Conservation (phyloP, 2,888 invertebrate species). For the Chorisops tibialis region DNA sequence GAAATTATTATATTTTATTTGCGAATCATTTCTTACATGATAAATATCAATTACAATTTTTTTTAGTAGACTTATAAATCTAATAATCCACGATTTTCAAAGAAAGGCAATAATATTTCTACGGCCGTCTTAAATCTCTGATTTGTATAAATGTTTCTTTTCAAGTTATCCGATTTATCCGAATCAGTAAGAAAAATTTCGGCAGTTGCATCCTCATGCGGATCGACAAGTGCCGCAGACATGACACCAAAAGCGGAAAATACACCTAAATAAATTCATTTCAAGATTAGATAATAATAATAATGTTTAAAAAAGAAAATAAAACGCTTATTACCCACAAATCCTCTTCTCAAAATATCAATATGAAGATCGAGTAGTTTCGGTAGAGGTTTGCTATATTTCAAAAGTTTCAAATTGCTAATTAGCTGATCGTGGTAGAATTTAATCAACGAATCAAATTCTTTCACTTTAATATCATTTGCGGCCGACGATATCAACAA, state of each 20-base stretch:
- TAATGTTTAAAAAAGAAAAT: too few species aligned
- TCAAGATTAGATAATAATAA: too few species aligned
- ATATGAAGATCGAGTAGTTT: conserved; percentile 43
- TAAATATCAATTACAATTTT: not conserved
- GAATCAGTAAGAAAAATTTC: conserved; percentile 34
- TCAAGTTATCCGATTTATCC: conserved; percentile 33
- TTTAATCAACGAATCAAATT: conserved; percentile 44
- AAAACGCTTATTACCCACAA: not conserved
- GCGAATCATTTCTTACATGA: too few species aligned
- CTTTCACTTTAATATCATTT: conserved; percentile 41
- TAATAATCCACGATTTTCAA: conserved; percentile 39
- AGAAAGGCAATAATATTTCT: conserved; percentile 40
- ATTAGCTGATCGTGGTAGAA: conserved; percentile 43
- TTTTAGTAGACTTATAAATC: conserved; percentile 4
- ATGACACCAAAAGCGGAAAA: conserved; percentile 40
- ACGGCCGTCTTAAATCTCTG: conserved; percentile 38
- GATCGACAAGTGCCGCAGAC: conserved; percentile 38
- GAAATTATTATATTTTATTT: too few species aligned
- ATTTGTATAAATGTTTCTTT: conserved; percentile 37
- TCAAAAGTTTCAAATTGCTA: conserved; percentile 39
- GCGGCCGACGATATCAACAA: conserved; percentile 45
- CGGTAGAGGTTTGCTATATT: conserved; percentile 40
- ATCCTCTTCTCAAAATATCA: conserved; percentile 37
- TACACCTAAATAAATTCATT: conserved; percentile 37
- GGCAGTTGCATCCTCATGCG: conserved; percentile 38